A percentile compares a stretch with the other conserved stretches of the same genome.
Conservation (phyloP, 2,888 invertebrate genomes). For the Tinea semifulvella region DNA sequence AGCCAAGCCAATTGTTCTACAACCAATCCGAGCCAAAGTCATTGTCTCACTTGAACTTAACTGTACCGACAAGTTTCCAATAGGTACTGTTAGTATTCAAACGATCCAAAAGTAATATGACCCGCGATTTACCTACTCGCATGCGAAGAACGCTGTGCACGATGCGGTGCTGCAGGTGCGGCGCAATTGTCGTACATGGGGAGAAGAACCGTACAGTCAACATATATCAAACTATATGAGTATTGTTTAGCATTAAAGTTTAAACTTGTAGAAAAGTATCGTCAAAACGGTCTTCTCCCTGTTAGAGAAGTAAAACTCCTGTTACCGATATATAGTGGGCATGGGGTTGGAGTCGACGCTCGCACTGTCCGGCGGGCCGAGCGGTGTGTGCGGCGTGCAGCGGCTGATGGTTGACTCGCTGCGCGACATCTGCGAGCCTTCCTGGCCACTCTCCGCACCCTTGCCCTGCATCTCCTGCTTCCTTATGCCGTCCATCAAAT, state of each 20-base stretch:
- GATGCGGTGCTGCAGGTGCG: slow-evolving; percentile 44
- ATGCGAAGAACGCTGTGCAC: slow-evolving; percentile 59
- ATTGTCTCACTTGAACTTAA: slow-evolving; percentile 4
- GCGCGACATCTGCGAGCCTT: slow-evolving; percentile 72
- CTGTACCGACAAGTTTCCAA: background rate
- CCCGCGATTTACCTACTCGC: slow-evolving; percentile 43
- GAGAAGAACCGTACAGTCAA: background rate
- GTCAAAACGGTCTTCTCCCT: slow-evolving; percentile 39
- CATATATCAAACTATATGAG: background rate
- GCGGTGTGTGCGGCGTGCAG: slow-evolving; percentile 57
- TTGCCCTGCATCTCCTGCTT: slow-evolving; percentile 52
- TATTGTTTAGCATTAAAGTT: too few species aligned
- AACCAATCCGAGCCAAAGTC: slow-evolving; percentile 1
- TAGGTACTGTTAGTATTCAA: background rate
- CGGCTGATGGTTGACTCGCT: slow-evolving; percentile 75
- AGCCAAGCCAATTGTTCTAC: slow-evolving; percentile 34
- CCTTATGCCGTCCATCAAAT: slow-evolving; percentile 34
- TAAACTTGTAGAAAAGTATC: background rate
- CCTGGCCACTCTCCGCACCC: slow-evolving; percentile 44
- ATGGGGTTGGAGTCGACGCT: slow-evolving; percentile 88
- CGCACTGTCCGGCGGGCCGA: slow-evolving; percentile 74
- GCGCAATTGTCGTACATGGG: slow-evolving; percentile 29
- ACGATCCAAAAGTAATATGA: background rate
- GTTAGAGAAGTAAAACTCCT: slow-evolving; percentile 23
- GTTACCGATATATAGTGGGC: slow-evolving; percentile 89